Base-by-base conservation (phyloP, 2,113 vertebrate species). In the Tauraco erythrolophus region DNA sequence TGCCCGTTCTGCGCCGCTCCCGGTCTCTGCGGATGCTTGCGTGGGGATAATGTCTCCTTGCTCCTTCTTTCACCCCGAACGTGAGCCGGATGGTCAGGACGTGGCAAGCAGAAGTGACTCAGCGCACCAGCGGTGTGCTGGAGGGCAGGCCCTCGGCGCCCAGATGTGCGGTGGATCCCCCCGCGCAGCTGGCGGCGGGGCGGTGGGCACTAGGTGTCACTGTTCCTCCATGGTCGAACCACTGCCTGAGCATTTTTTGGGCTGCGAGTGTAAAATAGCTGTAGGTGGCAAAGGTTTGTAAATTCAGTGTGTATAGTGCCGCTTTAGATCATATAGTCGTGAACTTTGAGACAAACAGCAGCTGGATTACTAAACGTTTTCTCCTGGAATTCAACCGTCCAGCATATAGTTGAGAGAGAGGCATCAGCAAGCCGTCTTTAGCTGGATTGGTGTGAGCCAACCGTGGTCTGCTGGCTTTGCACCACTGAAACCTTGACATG, bases 191-290 rank as follows among this genome's bases (percentile, higher is more conserved):
- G 96, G 61, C 27, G 2, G 18, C 41, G 41, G 33, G 56, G 56
- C 11, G 19, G 31, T 85, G 93, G 86, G 96, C 98, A 62, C 98
- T 96, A 98, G 98, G 74, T 98, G 98, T 96, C 97, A 97, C 96
- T 98, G 94, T 92, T 89, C 80, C 87, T 96, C 97, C 45, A 78
- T 79, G 19, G 31, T 19, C 68, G 16, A 25, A 68, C 84, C 4
- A 31, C 94, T 5, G 21, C 86, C 37, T 0, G 66, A 56, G 93
- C 98, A 98, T 5, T 95, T 97, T 97, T 98, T 96, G 83, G 98
- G 95, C 98, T 94, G 97, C 23, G 91, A 39, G 53, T 64, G 94
- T 86, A 68, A 94, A 83, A 79, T 25, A 48, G 89, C 76, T 62
- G 71, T 74, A 39, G 45, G 87, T 89, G 84, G 66, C 96, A 82